Conservation (phyloP, 1,140 invertebrate species). For the Agrypnia vestita region DNA sequence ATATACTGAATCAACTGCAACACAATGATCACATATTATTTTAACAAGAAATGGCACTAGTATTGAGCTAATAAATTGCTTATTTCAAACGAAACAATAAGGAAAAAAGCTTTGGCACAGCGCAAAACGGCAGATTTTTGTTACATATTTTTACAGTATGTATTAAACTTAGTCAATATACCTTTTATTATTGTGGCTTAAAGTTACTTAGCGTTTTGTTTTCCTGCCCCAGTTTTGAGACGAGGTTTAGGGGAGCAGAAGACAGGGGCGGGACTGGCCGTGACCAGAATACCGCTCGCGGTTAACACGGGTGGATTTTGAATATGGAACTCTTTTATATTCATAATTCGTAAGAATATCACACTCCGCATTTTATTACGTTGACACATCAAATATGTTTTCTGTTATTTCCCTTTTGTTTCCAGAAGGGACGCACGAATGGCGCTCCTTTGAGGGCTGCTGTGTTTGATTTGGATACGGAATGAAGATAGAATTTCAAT, state of each 20-base stretch:
- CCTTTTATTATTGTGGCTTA: constrained; percentile 15
- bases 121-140: not conserved
- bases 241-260: not conserved
- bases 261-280: constrained; percentile 21
- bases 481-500: constrained; percentile 31
- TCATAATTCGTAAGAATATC: constrained; percentile 55
- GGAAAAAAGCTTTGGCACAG: not conserved
- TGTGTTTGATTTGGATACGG: constrained; percentile 1
- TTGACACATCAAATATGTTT: constrained; percentile 50
- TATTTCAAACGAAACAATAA: not conserved
- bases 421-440: constrained; percentile 21
- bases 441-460: constrained; percentile 2
- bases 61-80: no score
- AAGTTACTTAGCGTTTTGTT: constrained; percentile 19
- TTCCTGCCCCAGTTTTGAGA: constrained; percentile 8
- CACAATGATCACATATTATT: no score
- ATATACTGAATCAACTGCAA: no score
- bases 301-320: constrained; percentile 19
- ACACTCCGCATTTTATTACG: constrained; percentile 51
- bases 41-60: no score
- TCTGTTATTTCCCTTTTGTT: constrained; percentile 44
- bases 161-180: constrained; percentile 2
- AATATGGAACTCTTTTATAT: constrained; percentile 50
- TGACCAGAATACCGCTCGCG: constrained; percentile 45
- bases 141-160: not conserved